A percentile compares a stretch with the other conserved stretches of the same genome.
Conservation (phyloP, 2,113 vertebrate genomes). For the Emydocephalus ijimae region DNA sequence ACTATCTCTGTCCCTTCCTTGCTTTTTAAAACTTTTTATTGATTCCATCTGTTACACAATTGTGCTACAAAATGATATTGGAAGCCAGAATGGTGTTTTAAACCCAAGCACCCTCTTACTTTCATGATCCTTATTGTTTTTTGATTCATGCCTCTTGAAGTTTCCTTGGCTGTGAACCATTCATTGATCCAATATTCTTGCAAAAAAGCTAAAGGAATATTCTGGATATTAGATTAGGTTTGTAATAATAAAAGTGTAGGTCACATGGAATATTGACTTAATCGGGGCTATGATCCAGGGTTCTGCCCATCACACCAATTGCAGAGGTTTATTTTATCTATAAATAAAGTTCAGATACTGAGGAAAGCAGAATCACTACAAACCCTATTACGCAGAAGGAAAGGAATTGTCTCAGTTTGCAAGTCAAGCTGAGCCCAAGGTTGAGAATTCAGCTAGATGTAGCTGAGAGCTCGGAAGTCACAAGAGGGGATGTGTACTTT, state of each 20-base stretch:
- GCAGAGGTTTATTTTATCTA: neutral
- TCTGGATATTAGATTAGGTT: neutral
- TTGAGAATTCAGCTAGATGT: neutral
- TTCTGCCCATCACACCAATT: neutral
- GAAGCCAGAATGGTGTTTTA: neutral
- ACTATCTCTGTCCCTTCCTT: neutral
- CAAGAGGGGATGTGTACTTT: neutral
- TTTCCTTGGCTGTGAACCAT: neutral
- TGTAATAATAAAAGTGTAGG: neutral
- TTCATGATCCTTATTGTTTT: neutral
- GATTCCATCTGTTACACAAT: neutral
- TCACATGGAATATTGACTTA: neutral
- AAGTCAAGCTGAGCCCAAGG: neutral
- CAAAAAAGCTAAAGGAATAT: neutral
- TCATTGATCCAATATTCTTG: neutral
- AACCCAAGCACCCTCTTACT: neutral
- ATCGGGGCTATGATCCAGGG: neutral
- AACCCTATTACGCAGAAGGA: neutral
- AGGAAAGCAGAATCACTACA: neutral
- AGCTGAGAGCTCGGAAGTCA: neutral
- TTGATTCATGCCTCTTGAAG: slow-evolving; percentile 3
- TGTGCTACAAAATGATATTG: neutral
- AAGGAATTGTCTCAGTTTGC: neutral
- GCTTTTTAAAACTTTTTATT: neutral
- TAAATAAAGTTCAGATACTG: slow-evolving; percentile 1